Evolutionary conservation across 2,113 vertebrate genomes (phyloP).

Genomic region (Triplophysa tibetana): DNA sequence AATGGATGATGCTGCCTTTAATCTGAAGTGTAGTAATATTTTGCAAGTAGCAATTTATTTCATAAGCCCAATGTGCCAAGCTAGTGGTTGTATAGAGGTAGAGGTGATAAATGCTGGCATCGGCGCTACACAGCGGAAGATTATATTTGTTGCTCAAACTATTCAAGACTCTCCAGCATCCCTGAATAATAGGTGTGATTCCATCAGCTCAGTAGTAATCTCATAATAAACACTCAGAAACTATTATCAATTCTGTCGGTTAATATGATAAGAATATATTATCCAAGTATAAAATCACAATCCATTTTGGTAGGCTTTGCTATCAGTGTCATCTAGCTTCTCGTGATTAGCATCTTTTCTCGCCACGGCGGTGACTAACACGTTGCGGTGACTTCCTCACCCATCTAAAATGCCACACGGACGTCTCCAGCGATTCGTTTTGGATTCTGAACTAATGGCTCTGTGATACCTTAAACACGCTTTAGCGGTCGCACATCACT

Average conservation of each 20-base stretch:
- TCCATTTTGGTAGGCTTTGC: not conserved
- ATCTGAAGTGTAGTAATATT: slow-evolving; percentile 58
- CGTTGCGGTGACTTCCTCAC: not conserved
- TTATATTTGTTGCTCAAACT: slow-evolving; percentile 19
- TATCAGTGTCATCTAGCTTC: not conserved
- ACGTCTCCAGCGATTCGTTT: slow-evolving; percentile 11
- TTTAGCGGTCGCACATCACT: not conserved
- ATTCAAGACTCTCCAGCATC: not conserved
- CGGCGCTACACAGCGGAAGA: slow-evolving; percentile 22
- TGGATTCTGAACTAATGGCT: slow-evolving; percentile 41
- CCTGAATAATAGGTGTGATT: slow-evolving; percentile 32
- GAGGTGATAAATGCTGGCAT: slow-evolving; percentile 43
- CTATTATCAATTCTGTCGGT: slow-evolving; percentile 20
- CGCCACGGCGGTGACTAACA: not conserved
- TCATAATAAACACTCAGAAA: slow-evolving; percentile 8
- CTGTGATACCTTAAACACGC: slow-evolving; percentile 44
- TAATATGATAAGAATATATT: slow-evolving; percentile 1
- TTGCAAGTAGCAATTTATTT: slow-evolving; percentile 52
- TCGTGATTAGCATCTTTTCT: slow-evolving; percentile 2
- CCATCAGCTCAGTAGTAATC: not conserved
- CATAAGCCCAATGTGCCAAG: slow-evolving; percentile 39
- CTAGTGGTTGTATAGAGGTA: slow-evolving; percentile 13
- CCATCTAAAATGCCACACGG: slow-evolving; percentile 22
- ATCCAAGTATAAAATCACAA: not conserved
- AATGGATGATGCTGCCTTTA: slow-evolving; percentile 55